Evolutionary conservation across 1,140 invertebrate genomes (phyloP).

Genomic region (Drosophila seguyi): DNA sequence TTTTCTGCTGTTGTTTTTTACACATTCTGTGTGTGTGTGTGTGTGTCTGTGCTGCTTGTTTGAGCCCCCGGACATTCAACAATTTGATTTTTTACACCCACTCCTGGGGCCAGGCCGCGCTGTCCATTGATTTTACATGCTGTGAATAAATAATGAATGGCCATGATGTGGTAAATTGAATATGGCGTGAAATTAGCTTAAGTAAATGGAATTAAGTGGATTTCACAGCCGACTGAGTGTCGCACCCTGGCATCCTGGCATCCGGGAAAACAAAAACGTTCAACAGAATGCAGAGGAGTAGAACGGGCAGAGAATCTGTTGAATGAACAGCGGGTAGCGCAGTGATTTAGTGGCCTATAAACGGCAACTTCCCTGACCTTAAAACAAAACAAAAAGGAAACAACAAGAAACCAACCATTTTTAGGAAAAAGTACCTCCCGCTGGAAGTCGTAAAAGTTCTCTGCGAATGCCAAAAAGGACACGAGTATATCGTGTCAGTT

Average conservation of each 20-base stretch:
- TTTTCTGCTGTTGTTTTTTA: not conserved
- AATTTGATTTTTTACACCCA: slow-evolving; percentile 66
- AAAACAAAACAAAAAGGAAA: slow-evolving; percentile 5
- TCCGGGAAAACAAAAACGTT: slow-evolving; percentile 3
- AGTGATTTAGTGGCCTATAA: slow-evolving; percentile 61
- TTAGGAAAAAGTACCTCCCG: not conserved
- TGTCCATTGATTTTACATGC: slow-evolving; percentile 82
- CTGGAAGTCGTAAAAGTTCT: slow-evolving; percentile 31
- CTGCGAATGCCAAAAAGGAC: slow-evolving; percentile 14
- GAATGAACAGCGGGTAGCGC: slow-evolving; percentile 15
- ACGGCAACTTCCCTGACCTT: slow-evolving; percentile 37
- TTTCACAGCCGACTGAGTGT: slow-evolving; percentile 68
- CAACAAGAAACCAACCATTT: not conserved
- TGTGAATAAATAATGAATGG: slow-evolving; percentile 83
- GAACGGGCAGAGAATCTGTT: slow-evolving; percentile 10
- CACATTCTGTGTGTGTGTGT: not conserved
- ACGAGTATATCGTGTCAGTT: slow-evolving; percentile 58
- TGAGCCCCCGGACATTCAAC: slow-evolving; percentile 57
- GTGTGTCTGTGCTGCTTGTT: too few relatives aligned
- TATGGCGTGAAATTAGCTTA: slow-evolving; percentile 84
- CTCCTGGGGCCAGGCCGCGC: not conserved
- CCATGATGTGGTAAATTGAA: slow-evolving; percentile 83
- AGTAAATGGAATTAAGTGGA: slow-evolving; percentile 84
- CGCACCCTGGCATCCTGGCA: slow-evolving; percentile 7
- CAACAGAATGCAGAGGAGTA: not conserved